Percentiles rank a stretch among this genome's conserved stretches.
Conservation (phyloP, 2,113 vertebrate genomes). For the Aleadryas rufinucha region DNA sequence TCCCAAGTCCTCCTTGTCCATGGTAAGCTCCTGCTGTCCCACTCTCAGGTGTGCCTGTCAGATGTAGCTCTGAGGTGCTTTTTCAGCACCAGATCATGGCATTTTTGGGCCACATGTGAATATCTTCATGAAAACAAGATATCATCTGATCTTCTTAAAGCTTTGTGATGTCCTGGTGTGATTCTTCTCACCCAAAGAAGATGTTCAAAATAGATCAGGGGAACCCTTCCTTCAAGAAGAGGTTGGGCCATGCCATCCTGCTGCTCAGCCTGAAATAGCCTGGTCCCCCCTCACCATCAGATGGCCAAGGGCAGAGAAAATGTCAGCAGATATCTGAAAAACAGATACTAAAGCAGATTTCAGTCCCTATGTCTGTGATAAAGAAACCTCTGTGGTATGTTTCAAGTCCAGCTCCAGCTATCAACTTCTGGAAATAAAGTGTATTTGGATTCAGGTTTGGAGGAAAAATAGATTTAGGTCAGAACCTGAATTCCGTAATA, state of each 20-base stretch:
- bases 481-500: background rate
- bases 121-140: background rate
- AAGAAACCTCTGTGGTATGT: background rate
- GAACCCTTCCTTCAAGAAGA: background rate
- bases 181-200: background rate
- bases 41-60: background rate
- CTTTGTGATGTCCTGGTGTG: background rate
- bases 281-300: background rate
- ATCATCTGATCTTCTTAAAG: background rate
- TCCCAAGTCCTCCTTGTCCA: background rate
- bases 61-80: background rate
- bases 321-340: background rate
- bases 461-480: constrained; percentile 4
- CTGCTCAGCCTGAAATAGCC: background rate
- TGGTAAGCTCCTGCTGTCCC: background rate
- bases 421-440: background rate
- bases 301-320: background rate
- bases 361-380: background rate
- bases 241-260: background rate
- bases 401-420: background rate
- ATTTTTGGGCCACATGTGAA: background rate
- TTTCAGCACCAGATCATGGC: background rate
- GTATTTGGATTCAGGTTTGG: background rate
- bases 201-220: background rate
- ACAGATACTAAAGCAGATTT: background rate